Percentiles rank a stretch among this genome's conserved stretches.
Conservation (phyloP, 2,797 vertebrate species). For the Uromys caudimaculatus region DNA sequence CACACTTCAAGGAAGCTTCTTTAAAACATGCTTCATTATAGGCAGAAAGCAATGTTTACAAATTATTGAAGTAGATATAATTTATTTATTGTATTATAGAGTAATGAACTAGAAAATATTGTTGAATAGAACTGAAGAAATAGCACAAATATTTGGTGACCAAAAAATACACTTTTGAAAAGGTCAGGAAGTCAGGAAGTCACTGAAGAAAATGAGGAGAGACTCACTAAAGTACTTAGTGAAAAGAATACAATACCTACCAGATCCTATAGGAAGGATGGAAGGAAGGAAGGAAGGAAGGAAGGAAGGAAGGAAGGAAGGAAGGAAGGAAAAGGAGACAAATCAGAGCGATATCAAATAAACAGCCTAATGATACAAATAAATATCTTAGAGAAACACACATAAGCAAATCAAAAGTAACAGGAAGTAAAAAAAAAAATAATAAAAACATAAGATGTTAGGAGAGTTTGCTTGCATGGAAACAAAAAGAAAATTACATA, state of each 20-base stretch:
- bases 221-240: not conserved
- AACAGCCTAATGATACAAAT: not conserved
- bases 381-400: not conserved
- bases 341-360: not conserved
- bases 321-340: not conserved
- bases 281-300: not conserved
- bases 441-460: not conserved
- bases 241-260: not conserved
- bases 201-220: not conserved
- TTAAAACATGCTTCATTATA: not conserved
- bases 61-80: too few species aligned
- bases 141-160: not conserved
- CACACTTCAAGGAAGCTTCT: not conserved
- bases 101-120: not conserved
- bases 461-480: not conserved
- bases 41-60: not conserved
- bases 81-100: not conserved
- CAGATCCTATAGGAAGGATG: not conserved
- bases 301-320: not conserved
- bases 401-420: not conserved
- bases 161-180: not conserved
- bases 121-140: not conserved
- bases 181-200: not conserved
- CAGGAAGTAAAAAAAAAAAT: not conserved
- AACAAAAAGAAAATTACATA: not conserved